These are phyloP conservation scores for Rafetus swinhoei DNA, from an alignment of 2,113 vertebrate species.

Conservation along the genomic window DNA sequence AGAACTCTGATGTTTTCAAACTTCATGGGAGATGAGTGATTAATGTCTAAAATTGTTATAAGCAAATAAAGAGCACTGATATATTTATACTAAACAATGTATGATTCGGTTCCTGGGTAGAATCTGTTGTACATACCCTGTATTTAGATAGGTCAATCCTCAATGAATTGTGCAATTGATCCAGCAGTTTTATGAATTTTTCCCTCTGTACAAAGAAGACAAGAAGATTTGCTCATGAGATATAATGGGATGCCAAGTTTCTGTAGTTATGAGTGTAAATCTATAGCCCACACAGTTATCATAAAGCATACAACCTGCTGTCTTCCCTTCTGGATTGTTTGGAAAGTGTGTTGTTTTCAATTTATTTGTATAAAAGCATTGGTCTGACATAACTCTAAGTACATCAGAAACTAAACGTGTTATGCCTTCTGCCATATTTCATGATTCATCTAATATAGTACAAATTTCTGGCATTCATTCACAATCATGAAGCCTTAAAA, in stretches of 20 bases:
- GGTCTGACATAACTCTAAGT: not conserved
- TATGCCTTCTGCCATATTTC: not conserved
- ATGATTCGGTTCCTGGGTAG: not conserved
- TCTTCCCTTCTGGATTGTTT: not conserved
- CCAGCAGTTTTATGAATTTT: constrained; percentile 97
- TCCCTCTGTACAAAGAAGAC: constrained; percentile 87
- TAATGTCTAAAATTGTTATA: not conserved
- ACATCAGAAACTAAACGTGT: not conserved
- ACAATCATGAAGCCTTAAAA: not conserved
- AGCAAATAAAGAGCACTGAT: not conserved
- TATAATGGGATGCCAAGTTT: not conserved
- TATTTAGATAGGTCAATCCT: constrained; percentile 98
- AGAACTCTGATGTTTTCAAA: not conserved
- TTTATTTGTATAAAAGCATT: not conserved
- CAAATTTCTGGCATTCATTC: not conserved
- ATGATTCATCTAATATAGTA: not conserved
- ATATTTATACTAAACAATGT: not conserved
- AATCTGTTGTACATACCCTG: constrained; percentile 83
- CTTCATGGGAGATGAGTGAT: not conserved
- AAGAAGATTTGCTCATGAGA: not conserved
- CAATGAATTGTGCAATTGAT: constrained; percentile 97
- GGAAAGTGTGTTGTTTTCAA: not conserved
- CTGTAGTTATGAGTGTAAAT: not conserved
- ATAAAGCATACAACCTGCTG: not conserved
- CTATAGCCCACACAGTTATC: not conserved